Conservation (phyloP, 1,140 invertebrate genomes). For the Megathymus violae region DNA sequence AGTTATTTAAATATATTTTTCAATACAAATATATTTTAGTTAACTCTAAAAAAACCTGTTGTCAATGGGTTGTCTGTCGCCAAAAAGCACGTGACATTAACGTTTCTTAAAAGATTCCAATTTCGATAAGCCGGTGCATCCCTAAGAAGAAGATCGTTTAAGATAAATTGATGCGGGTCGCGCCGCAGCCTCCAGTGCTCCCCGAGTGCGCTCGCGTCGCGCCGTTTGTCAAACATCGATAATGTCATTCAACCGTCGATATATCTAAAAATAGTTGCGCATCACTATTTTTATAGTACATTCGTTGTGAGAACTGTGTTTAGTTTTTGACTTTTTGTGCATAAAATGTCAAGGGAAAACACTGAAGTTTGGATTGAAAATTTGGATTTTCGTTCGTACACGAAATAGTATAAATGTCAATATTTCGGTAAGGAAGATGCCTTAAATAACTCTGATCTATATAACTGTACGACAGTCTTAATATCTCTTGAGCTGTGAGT, state of each 20-base stretch:
- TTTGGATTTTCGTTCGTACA: neutral
- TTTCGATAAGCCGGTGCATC: slow-evolving; percentile 54
- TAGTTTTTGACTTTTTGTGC: neutral
- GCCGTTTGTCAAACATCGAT: slow-evolving; percentile 44
- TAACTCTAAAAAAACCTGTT: too few species aligned
- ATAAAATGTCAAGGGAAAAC: slow-evolving; percentile 22
- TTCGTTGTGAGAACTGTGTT: neutral
- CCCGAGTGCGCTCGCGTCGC: slow-evolving; percentile 42
- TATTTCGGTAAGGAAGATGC: slow-evolving; percentile 4
- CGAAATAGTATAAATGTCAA: neutral
- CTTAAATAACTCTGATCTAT: too few species aligned
- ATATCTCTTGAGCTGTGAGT: too few species aligned
- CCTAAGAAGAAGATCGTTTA: slow-evolving; percentile 44
- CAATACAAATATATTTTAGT: too few species aligned
- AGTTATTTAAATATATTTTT: too few species aligned
- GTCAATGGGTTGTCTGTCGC: too few species aligned
- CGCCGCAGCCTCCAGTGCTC: slow-evolving; percentile 48
- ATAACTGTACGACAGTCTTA: too few species aligned
- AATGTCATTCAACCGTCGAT: slow-evolving; percentile 49
- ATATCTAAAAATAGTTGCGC: slow-evolving; percentile 43
- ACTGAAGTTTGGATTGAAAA: neutral
- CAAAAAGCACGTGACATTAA: too few species aligned
- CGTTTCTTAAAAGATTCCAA: slow-evolving; percentile 29
- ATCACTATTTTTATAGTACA: slow-evolving; percentile 42
- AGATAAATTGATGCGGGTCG: slow-evolving; percentile 60